Conservation (phyloP, 1,140 invertebrate genomes). For the Drosophila kohkoa region DNA sequence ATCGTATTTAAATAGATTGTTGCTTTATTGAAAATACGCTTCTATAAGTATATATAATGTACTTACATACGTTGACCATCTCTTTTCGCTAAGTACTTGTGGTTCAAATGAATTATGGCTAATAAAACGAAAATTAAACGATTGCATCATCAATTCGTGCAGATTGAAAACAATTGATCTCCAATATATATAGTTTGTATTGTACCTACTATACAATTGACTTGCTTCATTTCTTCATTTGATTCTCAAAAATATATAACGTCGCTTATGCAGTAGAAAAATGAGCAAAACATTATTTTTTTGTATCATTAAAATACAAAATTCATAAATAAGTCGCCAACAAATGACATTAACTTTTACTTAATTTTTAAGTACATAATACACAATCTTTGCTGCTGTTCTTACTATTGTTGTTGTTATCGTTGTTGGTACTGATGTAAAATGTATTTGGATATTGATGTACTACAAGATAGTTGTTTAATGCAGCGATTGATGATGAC, state of each 20-base stretch:
- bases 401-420: constrained; percentile 1
- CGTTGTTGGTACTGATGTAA: constrained; percentile 28
- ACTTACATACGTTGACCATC: constrained; percentile 57
- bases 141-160: constrained; percentile 21
- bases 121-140: constrained; percentile 32
- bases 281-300: constrained; percentile 62
- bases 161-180: constrained; percentile 33
- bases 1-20: constrained; percentile 53
- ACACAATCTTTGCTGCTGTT: constrained; percentile 39
- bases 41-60: constrained; percentile 66
- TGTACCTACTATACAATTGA: constrained; percentile 48
- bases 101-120: constrained; percentile 46
- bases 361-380: constrained; percentile 73
- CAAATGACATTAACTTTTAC: constrained; percentile 35
- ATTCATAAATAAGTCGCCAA: constrained; percentile 43
- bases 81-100: constrained; percentile 55
- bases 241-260: constrained; percentile 29
- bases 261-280: constrained; percentile 47
- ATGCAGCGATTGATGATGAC: constrained; percentile 19
- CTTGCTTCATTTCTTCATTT: constrained; percentile 36
- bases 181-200: constrained; percentile 11
- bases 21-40: constrained; percentile 80
- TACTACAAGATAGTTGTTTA: constrained; percentile 33
- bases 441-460: constrained; percentile 24
- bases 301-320: constrained; percentile 38